Conservation (phyloP, 2,113 vertebrate species). For the Tragelaphus buxtoni region DNA sequence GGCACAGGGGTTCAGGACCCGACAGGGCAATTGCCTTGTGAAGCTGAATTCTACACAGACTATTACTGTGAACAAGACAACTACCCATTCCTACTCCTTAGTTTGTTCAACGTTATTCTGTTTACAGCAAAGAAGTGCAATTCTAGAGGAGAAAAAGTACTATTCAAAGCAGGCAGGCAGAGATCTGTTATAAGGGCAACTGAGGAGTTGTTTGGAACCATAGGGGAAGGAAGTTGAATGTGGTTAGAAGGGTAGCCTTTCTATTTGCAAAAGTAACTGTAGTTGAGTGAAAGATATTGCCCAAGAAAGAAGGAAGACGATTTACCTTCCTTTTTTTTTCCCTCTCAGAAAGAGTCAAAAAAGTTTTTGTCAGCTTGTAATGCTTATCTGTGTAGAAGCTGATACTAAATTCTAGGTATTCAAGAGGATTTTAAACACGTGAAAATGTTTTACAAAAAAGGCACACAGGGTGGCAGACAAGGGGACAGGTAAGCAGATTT, state of each 20-base stretch:
- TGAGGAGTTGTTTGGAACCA: not conserved
- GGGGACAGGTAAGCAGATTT: constrained; percentile 88
- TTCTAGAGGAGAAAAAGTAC: constrained; percentile 22
- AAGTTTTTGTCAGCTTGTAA: constrained; percentile 76
- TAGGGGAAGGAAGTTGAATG: not conserved
- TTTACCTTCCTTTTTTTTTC: constrained; percentile 75
- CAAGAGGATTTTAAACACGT: constrained; percentile 86
- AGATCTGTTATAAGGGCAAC: not conserved
- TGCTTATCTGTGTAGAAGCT: constrained; percentile 72
- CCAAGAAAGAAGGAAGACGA: constrained; percentile 90
- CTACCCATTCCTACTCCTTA: not conserved
- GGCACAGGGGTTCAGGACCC: not conserved
- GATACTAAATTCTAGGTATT: constrained; percentile 81
- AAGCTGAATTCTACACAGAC: constrained; percentile 10
- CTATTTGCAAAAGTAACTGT: constrained; percentile 70
- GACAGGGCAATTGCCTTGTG: constrained; percentile 17
- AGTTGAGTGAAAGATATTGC: constrained; percentile 89
- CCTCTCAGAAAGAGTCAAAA: constrained; percentile 82
- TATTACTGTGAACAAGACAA: not conserved
- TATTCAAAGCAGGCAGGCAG: constrained; percentile 49
- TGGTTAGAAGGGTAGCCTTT: constrained; percentile 52
- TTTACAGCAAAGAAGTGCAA: not conserved
- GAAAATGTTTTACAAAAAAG: constrained; percentile 93
- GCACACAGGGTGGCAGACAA: constrained; percentile 97
- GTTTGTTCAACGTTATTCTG: constrained; percentile 49